A percentile compares a stretch with the other conserved stretches of the same genome.
phyloP scores from a whole-genome alignment of 2,113 vertebrate species.

The Tautogolabrus adspersus region DNA sequence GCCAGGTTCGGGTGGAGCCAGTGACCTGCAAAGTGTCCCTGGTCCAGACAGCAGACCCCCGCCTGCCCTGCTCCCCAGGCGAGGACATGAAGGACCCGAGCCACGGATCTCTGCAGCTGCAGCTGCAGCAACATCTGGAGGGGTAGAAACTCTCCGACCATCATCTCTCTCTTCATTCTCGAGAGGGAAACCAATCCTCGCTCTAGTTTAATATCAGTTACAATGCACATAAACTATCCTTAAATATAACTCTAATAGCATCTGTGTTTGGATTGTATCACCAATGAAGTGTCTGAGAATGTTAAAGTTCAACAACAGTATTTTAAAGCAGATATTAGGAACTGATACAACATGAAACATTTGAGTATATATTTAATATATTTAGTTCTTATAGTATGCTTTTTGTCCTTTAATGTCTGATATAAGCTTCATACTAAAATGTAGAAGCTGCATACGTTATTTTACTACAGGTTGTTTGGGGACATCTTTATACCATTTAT shows the following conservation, averaged over 20 bases:
- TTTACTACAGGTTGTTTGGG: background rate
- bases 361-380: background rate
- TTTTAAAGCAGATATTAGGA: too few relatives aligned
- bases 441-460: background rate
- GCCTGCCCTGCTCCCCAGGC: conserved; percentile 84
- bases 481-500: background rate
- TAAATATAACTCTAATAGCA: conserved; percentile 26
- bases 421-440: background rate
- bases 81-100: conserved; percentile 67
- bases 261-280: conserved; percentile 14
- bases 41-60: conserved; percentile 89
- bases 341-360: conserved; percentile 1
- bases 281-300: background rate
- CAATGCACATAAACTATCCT: conserved; percentile 3
- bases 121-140: conserved; percentile 59
- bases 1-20: conserved; percentile 87
- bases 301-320: too few relatives aligned
- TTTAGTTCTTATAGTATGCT: background rate
- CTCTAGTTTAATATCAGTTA: conserved; percentile 22
- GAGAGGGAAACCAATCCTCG: conserved; percentile 29
- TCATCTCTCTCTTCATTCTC: background rate
- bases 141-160: conserved; percentile 33
- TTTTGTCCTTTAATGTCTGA: background rate
- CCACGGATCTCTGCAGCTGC: conserved; percentile 57
- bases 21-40: conserved; percentile 90